phyloP scores from a whole-genome alignment of 2,797 vertebrate species.

The Gambelia wislizenii region DNA sequence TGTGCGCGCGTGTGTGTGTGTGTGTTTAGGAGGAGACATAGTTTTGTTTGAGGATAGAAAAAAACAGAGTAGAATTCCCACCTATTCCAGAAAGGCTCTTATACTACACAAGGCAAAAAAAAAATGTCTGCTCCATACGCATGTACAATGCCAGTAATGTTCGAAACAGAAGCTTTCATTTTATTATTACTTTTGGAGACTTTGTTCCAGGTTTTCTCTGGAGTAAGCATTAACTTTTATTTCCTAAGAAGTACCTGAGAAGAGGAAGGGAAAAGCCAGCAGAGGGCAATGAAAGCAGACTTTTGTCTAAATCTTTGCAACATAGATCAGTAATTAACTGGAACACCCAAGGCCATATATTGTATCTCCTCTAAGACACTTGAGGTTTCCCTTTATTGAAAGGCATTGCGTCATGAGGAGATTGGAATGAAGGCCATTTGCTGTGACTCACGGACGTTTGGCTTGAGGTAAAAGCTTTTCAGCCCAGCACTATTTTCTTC shows the following conservation, averaged over 20 bases:
- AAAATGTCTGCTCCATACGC: slow-evolving; percentile 47
- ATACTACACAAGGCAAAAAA: slow-evolving; percentile 50
- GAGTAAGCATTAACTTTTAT: not conserved
- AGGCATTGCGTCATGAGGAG: slow-evolving; percentile 46
- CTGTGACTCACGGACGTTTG: slow-evolving; percentile 42
- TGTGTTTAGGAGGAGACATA: no score
- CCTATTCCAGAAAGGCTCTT: slow-evolving; percentile 48
- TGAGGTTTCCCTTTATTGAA: slow-evolving; percentile 55
- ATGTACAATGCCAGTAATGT: slow-evolving; percentile 39
- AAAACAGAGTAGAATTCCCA: slow-evolving; percentile 28
- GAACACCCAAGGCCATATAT: slow-evolving; percentile 44
- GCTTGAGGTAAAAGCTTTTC: slow-evolving; percentile 31
- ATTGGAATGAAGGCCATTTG: slow-evolving; percentile 45
- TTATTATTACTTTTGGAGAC: not conserved
- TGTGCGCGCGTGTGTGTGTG: no score
- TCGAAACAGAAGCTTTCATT: slow-evolving; percentile 31
- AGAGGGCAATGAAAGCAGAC: slow-evolving; percentile 34
- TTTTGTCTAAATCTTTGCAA: not conserved
- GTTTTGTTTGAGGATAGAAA: slow-evolving; percentile 38
- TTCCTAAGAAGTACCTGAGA: not conserved
- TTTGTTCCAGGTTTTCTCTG: slow-evolving; percentile 36
- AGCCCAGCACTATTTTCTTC: slow-evolving; percentile 14
- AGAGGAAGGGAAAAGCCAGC: slow-evolving; percentile 3
- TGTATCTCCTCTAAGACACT: slow-evolving; percentile 49
- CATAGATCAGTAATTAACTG: slow-evolving; percentile 21